Evolutionary conservation across 2,113 vertebrate genomes (phyloP).

Genomic region (Gallinago paraguaiae): DNA sequence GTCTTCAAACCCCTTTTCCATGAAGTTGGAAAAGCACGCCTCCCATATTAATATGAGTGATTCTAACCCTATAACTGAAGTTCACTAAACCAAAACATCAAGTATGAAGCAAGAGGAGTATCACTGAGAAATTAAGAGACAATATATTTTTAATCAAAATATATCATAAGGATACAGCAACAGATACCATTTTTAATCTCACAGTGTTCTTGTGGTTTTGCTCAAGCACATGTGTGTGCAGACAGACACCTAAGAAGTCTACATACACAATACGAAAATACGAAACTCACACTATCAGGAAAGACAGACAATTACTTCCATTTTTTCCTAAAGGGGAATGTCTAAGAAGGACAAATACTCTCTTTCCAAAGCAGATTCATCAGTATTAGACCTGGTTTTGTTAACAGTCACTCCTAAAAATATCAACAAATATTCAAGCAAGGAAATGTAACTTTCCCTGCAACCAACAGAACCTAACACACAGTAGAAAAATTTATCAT

Average conservation of each 20-base stretch:
- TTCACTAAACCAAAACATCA: background rate
- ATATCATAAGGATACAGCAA: background rate
- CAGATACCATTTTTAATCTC: background rate
- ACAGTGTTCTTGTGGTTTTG: background rate
- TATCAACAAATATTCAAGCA: background rate
- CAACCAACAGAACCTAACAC: background rate
- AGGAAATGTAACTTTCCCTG: background rate
- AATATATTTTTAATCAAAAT: background rate
- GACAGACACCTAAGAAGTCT: background rate
- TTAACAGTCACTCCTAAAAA: background rate
- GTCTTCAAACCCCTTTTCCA: background rate
- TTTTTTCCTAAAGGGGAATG: background rate
- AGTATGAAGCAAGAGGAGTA: background rate
- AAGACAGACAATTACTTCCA: background rate
- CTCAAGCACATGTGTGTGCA: accelerated
- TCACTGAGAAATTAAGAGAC: background rate
- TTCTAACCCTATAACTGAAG: background rate
- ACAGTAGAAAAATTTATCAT: background rate
- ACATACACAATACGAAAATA: background rate
- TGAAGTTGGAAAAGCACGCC: background rate
- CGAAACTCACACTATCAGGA: background rate
- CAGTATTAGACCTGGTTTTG: background rate
- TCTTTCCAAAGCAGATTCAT: no score
- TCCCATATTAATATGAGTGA: background rate
- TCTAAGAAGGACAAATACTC: background rate